A percentile compares a stretch with the other conserved stretches of the same genome.
Conservation (phyloP, 2,113 vertebrate genomes). For the Silurus meridionalis region DNA sequence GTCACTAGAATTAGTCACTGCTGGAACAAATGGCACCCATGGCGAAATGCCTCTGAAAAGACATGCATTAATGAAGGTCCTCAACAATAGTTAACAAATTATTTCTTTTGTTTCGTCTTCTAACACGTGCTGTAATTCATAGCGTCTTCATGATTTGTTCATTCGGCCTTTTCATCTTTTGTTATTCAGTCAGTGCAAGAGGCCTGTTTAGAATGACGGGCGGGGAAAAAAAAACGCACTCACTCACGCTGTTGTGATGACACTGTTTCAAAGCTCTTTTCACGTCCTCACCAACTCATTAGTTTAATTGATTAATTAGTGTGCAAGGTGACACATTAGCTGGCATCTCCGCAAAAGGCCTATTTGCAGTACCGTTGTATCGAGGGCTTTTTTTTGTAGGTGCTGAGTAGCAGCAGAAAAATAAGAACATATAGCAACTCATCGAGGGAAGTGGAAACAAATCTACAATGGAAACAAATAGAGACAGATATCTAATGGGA, state of each 20-base stretch:
- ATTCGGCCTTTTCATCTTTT: constrained; percentile 18
- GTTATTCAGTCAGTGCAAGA: constrained; percentile 29
- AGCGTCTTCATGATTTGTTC: constrained; percentile 22
- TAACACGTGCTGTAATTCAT: neutral
- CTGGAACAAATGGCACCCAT: constrained; percentile 19
- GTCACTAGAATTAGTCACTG: constrained; percentile 40
- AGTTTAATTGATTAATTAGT: constrained; percentile 65
- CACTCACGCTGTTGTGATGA: constrained; percentile 50
- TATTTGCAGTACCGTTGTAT: constrained; percentile 31
- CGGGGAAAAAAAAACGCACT: constrained; percentile 20
- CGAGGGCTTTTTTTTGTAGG: constrained; percentile 21
- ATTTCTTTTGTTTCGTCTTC: constrained; percentile 40
- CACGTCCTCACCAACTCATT: constrained; percentile 60
- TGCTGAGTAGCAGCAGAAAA: constrained; percentile 12
- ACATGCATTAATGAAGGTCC: constrained; percentile 34
- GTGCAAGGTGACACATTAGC: constrained; percentile 57
- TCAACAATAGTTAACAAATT: constrained; percentile 36
- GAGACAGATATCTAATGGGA: neutral
- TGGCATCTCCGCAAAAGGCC: constrained; percentile 53
- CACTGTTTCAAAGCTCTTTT: constrained; percentile 46
- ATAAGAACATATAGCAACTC: neutral
- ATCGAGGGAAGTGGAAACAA: neutral
- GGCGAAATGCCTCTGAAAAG: constrained; percentile 27
- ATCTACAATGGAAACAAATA: neutral
- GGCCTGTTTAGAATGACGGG: constrained; percentile 26